Percentiles rank a stretch among this genome's conserved stretches.
phyloP scores from a whole-genome alignment of 1,140 invertebrate genomes.

The Semibalanus balanoides region DNA sequence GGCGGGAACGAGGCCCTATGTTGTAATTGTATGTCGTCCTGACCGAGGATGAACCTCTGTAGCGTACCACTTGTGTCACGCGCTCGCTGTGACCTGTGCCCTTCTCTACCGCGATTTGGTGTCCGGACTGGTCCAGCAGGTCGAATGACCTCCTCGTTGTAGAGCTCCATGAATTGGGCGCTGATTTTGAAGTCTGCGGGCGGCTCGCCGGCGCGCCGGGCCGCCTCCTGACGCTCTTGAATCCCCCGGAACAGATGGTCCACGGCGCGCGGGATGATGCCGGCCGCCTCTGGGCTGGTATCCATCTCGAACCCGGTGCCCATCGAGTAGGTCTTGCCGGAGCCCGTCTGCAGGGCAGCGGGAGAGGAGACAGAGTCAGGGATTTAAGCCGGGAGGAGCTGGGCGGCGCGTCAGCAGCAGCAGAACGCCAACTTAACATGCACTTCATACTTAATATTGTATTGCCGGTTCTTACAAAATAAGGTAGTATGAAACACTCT shows the following conservation, averaged over 20 bases:
- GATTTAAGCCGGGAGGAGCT: too few species aligned
- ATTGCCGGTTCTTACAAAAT: too few species aligned
- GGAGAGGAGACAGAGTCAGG: neutral
- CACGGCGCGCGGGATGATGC: constrained; percentile 89
- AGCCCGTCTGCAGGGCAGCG: constrained; percentile 77
- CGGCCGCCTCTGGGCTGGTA: constrained; percentile 43
- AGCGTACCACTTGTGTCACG: too few species aligned
- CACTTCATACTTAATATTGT: too few species aligned
- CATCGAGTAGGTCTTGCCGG: constrained; percentile 98
- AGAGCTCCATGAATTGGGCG: constrained; percentile 77
- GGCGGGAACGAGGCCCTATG: too few species aligned
- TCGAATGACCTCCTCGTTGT: constrained; percentile 95
- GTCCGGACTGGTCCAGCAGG: constrained; percentile 56
- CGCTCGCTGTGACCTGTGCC: too few species aligned
- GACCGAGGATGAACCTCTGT: too few species aligned
- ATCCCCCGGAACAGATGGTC: constrained; percentile 78
- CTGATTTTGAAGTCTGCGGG: constrained; percentile 62
- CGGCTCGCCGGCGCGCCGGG: constrained; percentile 41
- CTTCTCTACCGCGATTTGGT: too few species aligned
- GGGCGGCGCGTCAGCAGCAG: too few species aligned
- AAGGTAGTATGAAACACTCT: too few species aligned
- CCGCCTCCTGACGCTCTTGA: constrained; percentile 42
- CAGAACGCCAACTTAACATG: too few species aligned
- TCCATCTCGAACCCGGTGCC: constrained; percentile 86
- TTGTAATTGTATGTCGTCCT: too few species aligned